A percentile compares a stretch with the other conserved stretches of the same genome.
Conservation (phyloP, 2,797 vertebrate species). For the Acanthurus tractus region DNA sequence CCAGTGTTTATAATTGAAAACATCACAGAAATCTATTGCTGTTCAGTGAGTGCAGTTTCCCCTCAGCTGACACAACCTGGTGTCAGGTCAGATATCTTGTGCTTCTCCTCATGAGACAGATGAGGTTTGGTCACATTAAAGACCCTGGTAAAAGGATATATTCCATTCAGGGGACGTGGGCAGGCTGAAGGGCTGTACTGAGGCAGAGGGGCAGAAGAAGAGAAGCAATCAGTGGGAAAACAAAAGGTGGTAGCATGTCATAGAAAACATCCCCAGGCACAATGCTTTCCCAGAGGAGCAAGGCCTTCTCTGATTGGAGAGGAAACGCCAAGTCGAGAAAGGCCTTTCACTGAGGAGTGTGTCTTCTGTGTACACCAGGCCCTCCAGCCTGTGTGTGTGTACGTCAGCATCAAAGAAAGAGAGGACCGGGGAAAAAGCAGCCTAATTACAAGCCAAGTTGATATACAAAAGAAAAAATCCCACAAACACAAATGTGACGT, state of each 20-base stretch:
- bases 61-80: conserved; percentile 34
- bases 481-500: conserved; percentile 38
- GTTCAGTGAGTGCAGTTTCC: conserved; percentile 12
- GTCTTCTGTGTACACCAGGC: conserved; percentile 32
- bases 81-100: conserved; percentile 22
- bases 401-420: conserved; percentile 35
- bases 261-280: conserved; percentile 32
- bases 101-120: not conserved
- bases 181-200: conserved; percentile 3
- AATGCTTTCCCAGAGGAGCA: conserved; percentile 36
- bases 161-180: not conserved
- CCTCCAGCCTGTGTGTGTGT: conserved; percentile 20
- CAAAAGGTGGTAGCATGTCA: conserved; percentile 42
- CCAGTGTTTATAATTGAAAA: conserved; percentile 1
- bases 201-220: not conserved
- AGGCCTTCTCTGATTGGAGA: conserved; percentile 29
- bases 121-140: conserved; percentile 26
- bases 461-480: conserved; percentile 11
- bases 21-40: not conserved
- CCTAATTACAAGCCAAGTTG: conserved; percentile 24
- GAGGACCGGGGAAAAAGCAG: not conserved
- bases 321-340: conserved; percentile 50
- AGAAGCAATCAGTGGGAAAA: conserved; percentile 23
- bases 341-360: conserved; percentile 31
- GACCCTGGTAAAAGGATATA: not conserved